These are phyloP conservation scores for Scaptomyza montana DNA, from an alignment of 1,140 invertebrate species.

Conservation along the genomic window DNA sequence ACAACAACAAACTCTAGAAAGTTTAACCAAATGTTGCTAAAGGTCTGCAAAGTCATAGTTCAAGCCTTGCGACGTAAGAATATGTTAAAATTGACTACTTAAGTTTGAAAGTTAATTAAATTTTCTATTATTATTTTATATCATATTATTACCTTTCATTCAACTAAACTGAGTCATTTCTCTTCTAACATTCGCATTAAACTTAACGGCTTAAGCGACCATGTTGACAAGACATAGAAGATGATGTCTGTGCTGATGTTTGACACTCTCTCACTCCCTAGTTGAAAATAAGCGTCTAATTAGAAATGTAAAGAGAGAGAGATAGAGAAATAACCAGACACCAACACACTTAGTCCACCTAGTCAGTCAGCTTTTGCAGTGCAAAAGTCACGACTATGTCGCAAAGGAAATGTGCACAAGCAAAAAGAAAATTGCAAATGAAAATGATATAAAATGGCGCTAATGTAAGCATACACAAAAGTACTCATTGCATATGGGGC, in stretches of 20 bases:
- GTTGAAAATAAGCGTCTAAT: slow-evolving; percentile 72
- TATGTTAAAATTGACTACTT: no score
- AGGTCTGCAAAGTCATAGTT: slow-evolving; percentile 24
- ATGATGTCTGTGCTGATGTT: slow-evolving; percentile 26
- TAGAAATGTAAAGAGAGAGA: slow-evolving; percentile 65
- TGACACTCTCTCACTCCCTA: slow-evolving; percentile 28
- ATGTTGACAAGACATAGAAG: slow-evolving; percentile 40
- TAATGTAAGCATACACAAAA: slow-evolving; percentile 58
- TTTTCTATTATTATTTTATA: no score
- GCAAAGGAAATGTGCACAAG: slow-evolving; percentile 64
- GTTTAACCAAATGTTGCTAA: slow-evolving; percentile 9
- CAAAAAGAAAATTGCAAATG: slow-evolving; percentile 64
- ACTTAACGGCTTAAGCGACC: slow-evolving; percentile 46
- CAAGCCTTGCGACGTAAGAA: slow-evolving; percentile 5
- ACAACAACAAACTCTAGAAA: neutral
- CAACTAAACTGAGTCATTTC: neutral
- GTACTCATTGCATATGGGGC: slow-evolving; percentile 47
- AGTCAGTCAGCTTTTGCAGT: slow-evolving; percentile 28
- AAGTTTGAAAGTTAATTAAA: no score
- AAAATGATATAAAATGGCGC: slow-evolving; percentile 71
- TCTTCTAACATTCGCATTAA: slow-evolving; percentile 18
- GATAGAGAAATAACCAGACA: slow-evolving; percentile 12
- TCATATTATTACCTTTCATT: no score
- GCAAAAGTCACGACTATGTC: slow-evolving; percentile 59
- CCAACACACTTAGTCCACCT: slow-evolving; percentile 6